These are phyloP conservation scores for Propithecus perrieri DNA, from an alignment of 2,797 vertebrate genomes.

Conservation along the genomic window DNA sequence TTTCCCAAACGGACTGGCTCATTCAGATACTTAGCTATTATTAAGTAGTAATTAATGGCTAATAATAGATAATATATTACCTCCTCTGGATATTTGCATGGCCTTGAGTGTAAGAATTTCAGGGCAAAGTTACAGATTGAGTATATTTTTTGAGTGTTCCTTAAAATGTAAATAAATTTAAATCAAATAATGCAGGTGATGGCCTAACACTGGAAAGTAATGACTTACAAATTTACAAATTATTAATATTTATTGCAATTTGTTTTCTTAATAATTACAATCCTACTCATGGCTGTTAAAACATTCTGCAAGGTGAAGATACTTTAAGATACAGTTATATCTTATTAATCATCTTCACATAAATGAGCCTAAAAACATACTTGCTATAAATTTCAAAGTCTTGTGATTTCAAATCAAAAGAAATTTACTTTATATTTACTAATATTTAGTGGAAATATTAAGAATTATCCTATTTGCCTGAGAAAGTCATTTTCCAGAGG, in stretches of 20 bases:
- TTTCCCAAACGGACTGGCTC: not conserved
- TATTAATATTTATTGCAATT: not conserved
- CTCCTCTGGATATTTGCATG: not conserved
- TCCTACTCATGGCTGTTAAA: not conserved
- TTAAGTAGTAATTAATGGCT: not conserved
- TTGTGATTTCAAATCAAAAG: constrained; percentile 28
- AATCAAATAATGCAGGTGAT: not conserved
- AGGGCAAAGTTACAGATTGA: not conserved
- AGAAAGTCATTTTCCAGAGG: constrained; percentile 8
- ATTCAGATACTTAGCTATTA: not conserved
- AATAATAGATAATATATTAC: not conserved
- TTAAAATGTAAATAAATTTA: constrained; percentile 34
- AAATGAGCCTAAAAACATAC: not conserved
- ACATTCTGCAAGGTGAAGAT: not conserved
- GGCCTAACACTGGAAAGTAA: not conserved
- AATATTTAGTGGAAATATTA: constrained; percentile 1
- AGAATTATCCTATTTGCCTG: not conserved
- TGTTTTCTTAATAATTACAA: not conserved
- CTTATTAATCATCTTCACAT: not conserved
- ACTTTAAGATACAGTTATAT: not conserved
- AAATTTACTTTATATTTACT: not conserved
- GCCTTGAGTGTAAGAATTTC: not conserved
- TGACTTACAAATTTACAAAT: not conserved
- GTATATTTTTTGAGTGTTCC: not conserved
- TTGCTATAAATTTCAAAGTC: constrained; percentile 37